These are phyloP conservation scores for Bombylius discolor DNA, from an alignment of 2,888 invertebrate genomes.

Conservation along the genomic window DNA sequence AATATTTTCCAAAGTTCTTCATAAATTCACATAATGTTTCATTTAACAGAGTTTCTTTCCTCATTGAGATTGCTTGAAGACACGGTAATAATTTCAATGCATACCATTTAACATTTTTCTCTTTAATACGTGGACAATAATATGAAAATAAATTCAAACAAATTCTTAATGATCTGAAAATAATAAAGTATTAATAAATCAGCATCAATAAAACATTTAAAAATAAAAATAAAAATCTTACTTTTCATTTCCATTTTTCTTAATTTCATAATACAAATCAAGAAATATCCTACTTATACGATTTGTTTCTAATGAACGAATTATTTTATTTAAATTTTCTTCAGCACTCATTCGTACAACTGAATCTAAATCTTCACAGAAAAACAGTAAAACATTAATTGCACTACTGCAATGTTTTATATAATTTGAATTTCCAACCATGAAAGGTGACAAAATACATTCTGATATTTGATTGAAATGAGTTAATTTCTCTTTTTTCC, in stretches of 20 bases:
- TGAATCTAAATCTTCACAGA: constrained; percentile 65
- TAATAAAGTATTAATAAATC: not conserved
- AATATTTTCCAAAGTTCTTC: constrained; percentile 27
- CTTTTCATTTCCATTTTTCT: constrained; percentile 53
- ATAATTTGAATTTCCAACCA: constrained; percentile 43
- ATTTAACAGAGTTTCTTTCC: constrained; percentile 44
- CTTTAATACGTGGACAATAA: constrained; percentile 59
- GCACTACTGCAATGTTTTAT: constrained; percentile 53
- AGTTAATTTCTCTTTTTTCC: constrained; percentile 62
- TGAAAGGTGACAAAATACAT: constrained; percentile 42
- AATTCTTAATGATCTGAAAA: constrained; percentile 54
- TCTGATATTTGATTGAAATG: constrained; percentile 61
- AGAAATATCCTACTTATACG: constrained; percentile 61
- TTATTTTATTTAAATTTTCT: constrained; percentile 66
- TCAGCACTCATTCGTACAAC: constrained; percentile 69
- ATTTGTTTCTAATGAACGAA: constrained; percentile 53
- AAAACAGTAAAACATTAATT: constrained; percentile 53
- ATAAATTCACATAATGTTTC: constrained; percentile 34
- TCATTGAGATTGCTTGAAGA: constrained; percentile 52
- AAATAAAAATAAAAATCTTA: constrained; percentile 11
- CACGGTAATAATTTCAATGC: constrained; percentile 62
- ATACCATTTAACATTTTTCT: constrained; percentile 66
- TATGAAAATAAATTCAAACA: constrained; percentile 65
- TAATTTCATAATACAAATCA: constrained; percentile 70
- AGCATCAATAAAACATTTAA: not conserved